These are phyloP conservation scores for Gambusia holbrooki DNA, from an alignment of 2,113 vertebrate species.

Conservation along the genomic window DNA sequence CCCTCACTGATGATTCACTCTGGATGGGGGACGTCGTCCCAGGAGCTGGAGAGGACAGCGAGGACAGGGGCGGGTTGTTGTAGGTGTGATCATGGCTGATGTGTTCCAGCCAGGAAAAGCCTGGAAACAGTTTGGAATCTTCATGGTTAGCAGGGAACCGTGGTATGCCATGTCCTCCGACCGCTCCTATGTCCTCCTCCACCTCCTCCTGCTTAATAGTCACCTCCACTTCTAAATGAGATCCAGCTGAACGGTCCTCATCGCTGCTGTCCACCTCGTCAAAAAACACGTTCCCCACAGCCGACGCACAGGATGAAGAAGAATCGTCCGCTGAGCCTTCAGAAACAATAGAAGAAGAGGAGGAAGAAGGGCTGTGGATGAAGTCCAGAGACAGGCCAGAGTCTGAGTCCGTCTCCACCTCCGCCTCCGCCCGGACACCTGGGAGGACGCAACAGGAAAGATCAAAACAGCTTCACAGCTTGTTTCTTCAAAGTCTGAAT, in stretches of 20 bases:
- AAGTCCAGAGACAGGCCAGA: slow-evolving; percentile 95
- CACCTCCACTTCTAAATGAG: slow-evolving; percentile 72
- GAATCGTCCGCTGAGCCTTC: slow-evolving; percentile 41
- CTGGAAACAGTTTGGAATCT: slow-evolving; percentile 82
- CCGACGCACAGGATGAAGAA: slow-evolving; percentile 36
- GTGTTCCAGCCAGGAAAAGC: slow-evolving; percentile 87
- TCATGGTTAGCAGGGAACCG: slow-evolving; percentile 84
- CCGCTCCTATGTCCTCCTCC: slow-evolving; percentile 89
- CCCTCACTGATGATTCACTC: not conserved
- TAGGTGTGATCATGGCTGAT: slow-evolving; percentile 95
- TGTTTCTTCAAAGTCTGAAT: too few species aligned
- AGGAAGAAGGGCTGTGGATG: slow-evolving; percentile 89
- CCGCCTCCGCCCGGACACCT: slow-evolving; percentile 69
- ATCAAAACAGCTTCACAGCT: not conserved
- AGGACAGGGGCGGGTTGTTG: slow-evolving; percentile 78
- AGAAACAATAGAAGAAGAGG: slow-evolving; percentile 68
- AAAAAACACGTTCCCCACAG: slow-evolving; percentile 68
- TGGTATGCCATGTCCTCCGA: slow-evolving; percentile 85
- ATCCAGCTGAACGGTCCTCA: slow-evolving; percentile 83
- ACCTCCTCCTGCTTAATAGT: slow-evolving; percentile 80
- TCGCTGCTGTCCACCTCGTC: slow-evolving; percentile 83
- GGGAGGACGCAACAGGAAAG: not conserved
- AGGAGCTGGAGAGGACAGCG: slow-evolving; percentile 37
- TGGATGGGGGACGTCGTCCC: slow-evolving; percentile 29
- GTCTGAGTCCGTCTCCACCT: slow-evolving; percentile 87